A percentile compares a stretch with the other conserved stretches of the same genome.
phyloP scores from a whole-genome alignment of 1,140 invertebrate genomes.

The Apocrypta bakeri region DNA sequence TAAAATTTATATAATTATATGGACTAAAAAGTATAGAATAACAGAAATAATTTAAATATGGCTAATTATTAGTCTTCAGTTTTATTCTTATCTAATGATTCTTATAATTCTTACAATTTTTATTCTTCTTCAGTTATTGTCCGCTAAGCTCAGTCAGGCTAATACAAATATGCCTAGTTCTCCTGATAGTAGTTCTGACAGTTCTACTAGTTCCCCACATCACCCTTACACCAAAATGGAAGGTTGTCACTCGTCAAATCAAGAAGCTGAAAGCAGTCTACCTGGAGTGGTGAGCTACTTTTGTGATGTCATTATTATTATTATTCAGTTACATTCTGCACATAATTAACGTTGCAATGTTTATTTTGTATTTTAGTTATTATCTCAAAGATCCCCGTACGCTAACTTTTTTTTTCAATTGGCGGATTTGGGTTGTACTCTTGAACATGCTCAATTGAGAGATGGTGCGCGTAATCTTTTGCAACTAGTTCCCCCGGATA shows the following conservation, averaged over 20 bases:
- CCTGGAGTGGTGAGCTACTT: conserved; percentile 88
- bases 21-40: conserved; percentile 13
- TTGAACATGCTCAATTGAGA: conserved; percentile 85
- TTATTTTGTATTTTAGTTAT: conserved; percentile 74
- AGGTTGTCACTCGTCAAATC: conserved; percentile 76
- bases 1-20: conserved; percentile 24
- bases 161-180: conserved; percentile 89
- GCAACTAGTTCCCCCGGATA: conserved; percentile 93
- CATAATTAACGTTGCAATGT: not conserved
- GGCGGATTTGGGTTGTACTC: conserved; percentile 89
- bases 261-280: conserved; percentile 90
- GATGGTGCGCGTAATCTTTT: conserved; percentile 90
- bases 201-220: conserved; percentile 91
- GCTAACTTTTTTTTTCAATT: conserved; percentile 93
- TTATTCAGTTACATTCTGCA: not conserved
- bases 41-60: conserved; percentile 46
- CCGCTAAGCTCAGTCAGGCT: conserved; percentile 88
- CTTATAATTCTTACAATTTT: conserved; percentile 34
- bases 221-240: conserved; percentile 77
- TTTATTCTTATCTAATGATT: too few species aligned
- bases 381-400: conserved; percentile 87
- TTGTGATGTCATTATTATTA: too few species aligned
- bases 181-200: conserved; percentile 90
- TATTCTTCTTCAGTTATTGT: conserved; percentile 83
- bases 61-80: too few species aligned